Conservation (phyloP, 1,140 invertebrate genomes). For the Hermetia illucens region DNA sequence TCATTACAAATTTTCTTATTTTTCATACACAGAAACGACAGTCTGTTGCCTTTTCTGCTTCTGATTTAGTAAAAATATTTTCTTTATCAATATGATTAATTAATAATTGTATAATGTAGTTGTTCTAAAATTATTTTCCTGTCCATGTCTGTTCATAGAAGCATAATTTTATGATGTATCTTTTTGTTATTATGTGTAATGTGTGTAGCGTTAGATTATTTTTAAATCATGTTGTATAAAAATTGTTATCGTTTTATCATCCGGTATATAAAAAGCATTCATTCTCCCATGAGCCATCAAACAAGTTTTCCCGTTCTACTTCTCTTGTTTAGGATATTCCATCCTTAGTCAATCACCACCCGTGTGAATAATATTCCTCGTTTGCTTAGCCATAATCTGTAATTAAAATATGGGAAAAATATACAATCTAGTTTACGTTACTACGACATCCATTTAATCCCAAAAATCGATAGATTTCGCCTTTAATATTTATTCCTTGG, state of each 20-base stretch:
- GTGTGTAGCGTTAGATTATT: background rate
- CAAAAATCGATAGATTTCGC: too few species aligned
- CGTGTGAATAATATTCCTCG: constrained; percentile 46
- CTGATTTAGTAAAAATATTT: too few species aligned
- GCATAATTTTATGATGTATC: background rate
- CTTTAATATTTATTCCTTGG: too few species aligned
- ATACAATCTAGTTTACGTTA: constrained; percentile 8
- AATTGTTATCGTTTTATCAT: background rate
- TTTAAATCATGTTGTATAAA: background rate
- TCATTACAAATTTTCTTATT: too few species aligned
- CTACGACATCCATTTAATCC: constrained; percentile 3
- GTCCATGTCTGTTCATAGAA: background rate
- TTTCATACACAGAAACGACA: too few species aligned
- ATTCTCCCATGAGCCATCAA: background rate
- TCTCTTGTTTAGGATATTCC: constrained; percentile 2
- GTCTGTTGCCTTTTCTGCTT: too few species aligned
- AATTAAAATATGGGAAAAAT: constrained; percentile 14
- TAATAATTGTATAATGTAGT: too few species aligned
- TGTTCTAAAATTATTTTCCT: too few species aligned
- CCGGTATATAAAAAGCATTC: background rate
- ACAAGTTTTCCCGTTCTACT: background rate
- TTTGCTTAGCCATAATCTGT: constrained; percentile 51
- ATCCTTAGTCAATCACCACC: constrained; percentile 45
- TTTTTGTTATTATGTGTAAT: background rate
- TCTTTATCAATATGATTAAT: too few species aligned